Base-by-base conservation (phyloP, 2,888 invertebrate species). In the Acrobasis repandana region DNA sequence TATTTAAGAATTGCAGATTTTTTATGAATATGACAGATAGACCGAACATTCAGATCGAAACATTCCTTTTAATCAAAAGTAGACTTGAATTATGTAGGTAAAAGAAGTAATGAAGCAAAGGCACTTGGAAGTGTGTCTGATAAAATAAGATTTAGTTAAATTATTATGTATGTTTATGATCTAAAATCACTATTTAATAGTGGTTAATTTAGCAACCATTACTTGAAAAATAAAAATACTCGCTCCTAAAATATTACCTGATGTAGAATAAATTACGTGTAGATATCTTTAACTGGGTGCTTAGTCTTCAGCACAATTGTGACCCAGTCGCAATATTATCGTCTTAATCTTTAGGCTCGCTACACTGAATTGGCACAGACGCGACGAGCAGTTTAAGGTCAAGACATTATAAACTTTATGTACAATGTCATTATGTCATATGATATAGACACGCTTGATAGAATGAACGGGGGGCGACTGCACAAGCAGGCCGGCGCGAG, bases 191-290 rank as follows among this genome's bases (percentile, higher is more conserved):
- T 85, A 81, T 85, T 61, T 74, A 77, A 84, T 82, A 80, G 79
- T 77, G 80, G 75, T 74, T 73, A 71, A 67, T 66, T 69, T 68
- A 67, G 68, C 62, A 62, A 65, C 65, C 61, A 66, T 58, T 57
- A 38, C 34, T 54, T 38, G 54, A 54, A 56, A 18, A 52, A 48
- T 50, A 38, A 56, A 65, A 65, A 64, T 63, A 65, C 63, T 64
- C 66, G 67, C 65, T 67, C 70, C 68, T 76, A 64, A 72, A 83
- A 82, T 84, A 84, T 82, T 85, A 83, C 79, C 73, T 76, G 69
- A 74, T 78, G 67, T 60, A 65, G 58, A 61, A 54, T 59, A 51
- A 61, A 20, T 51, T 56, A 28, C 50, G 47, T 59, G 61, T 59
- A 64, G 34, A 51, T 51, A 56, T 48, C 48, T 57, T 52, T 33